These are phyloP conservation scores for Molossus alvarezi DNA, from an alignment of 2,797 vertebrate genomes.

Conservation along the genomic window DNA sequence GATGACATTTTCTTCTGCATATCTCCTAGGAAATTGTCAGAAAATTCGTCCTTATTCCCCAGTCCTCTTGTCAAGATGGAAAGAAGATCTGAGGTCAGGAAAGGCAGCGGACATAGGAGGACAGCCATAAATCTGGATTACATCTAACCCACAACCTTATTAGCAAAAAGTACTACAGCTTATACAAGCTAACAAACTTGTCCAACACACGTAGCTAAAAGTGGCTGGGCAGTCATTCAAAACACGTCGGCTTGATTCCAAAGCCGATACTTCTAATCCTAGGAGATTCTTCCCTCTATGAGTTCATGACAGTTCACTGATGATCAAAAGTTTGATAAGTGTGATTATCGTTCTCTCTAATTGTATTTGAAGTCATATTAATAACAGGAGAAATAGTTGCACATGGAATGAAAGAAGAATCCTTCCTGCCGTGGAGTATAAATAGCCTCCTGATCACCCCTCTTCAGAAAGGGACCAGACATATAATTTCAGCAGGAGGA, in stretches of 20 bases:
- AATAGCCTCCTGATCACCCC: conserved; percentile 76
- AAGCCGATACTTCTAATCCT: not conserved
- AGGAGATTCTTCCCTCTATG: not conserved
- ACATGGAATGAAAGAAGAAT: conserved; percentile 45
- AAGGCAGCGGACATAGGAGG: not conserved
- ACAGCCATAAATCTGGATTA: not conserved
- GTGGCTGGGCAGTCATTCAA: not conserved
- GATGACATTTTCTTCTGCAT: not conserved
- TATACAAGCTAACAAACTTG: not conserved
- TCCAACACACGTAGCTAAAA: not conserved
- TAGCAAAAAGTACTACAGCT: not conserved
- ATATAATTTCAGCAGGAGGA: conserved; percentile 71
- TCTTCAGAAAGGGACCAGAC: conserved; percentile 76
- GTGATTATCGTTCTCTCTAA: conserved; percentile 37
- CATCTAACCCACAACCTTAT: not conserved
- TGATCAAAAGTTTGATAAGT: conserved; percentile 64
- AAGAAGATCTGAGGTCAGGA: conserved; percentile 32
- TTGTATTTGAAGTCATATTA: conserved; percentile 75
- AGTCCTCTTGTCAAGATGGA: not conserved
- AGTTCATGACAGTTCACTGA: not conserved
- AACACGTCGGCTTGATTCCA: conserved; percentile 30
- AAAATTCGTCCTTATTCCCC: conserved; percentile 58
- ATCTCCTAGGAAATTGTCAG: conserved; percentile 56
- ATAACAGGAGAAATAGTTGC: conserved; percentile 63
- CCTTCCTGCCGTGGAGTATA: conserved; percentile 74